Evolutionary conservation across 2,888 invertebrate genomes (phyloP), one percentile per base, ranked within the genome.

Genomic region (Ferdinandea cuprea): DNA sequence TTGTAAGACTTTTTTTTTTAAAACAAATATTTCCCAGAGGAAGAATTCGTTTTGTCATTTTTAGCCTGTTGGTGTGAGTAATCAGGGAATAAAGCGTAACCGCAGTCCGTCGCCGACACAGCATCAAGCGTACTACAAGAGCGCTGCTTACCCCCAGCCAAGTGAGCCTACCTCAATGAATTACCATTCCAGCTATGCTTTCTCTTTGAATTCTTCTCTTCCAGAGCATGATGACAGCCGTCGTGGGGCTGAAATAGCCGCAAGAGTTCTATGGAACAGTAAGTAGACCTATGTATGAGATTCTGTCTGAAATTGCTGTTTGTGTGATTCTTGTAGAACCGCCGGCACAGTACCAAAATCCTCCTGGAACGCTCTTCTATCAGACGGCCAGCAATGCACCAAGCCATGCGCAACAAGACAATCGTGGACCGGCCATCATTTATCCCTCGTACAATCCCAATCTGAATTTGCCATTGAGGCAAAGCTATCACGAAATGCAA

Each of bases 221-320:
- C 73, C 86, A 95, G 95, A 95, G 91, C 93, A 94, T 90, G 96
- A 96, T 91, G 96, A 96, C 91, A 94, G 94, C 89, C 94, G 95
- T 89, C 94, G 95, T 92, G 94, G 95, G 89, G 94, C 95, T 89
- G 95, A 95, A 90, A 94, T 95, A 92, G 93, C 96, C 92, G 93
- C 96, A 88, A 95, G 96, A 89, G 95, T 96, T 88, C 93, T 96
- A 87, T 96, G 96, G 96, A 96, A 96, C 92, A 96, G 96, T 95
- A 93, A 95, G 95, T 76, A 6, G 11, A 40, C n/a, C 8, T 5
- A 4, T 1, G 11, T 1, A 48, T 66, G 6, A 46, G 48, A 54
- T 9, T 4, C 9, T 11, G 3, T 7, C 35, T 13, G 1, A 4
- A 21, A 2, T 28, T 9, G 25, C 19, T 54, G 32, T 58, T 66